Base-by-base conservation (phyloP, 2,888 invertebrate genomes). In the Drosophila nr. perissopoda region DNA sequence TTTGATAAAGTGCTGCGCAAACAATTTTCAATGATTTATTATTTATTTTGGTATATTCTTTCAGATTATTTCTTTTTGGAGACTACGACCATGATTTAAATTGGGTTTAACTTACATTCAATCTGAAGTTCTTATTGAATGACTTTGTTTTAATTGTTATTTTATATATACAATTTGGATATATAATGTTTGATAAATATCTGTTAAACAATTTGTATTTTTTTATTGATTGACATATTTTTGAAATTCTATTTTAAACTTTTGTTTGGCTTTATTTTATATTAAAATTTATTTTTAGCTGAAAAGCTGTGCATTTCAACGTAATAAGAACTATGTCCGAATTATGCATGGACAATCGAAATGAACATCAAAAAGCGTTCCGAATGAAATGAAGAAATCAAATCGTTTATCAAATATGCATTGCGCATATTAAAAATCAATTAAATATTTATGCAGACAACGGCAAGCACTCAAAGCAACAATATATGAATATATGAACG, bases 351-450 rank as follows among this genome's bases (percentile, higher is more conserved):
- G 29, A 42, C 51, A 54, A 40, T 58, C 25, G 40, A 58, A 75
- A 75, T 61, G 57, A 73, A 69, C 56, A 49, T 21, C 34, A 48
- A 40, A 45, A 45, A 16, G 57, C 40, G 51, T 48, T 57, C 48
- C 40, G 25, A 42, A 18, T 36, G 27, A 40, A 45, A 51, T 36
- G 53, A 57, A 56, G 57, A 61, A 71, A 80, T 64, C 67, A 76
- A 76, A 76, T 73, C 60, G 69, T 56, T 71, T 73, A 80, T 87
- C 57, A 89, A 87, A 89, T 75, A 87, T 90, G 76, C 75, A 90
- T 86, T 64, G 60, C 67, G 79, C 87, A 86, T 89, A 85, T 84
- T 85, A 74, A 82, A 85, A 85, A 89, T 82, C 88, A 86, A 90
- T 90, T 86, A 81, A 90, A 86, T 86, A 88, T 90, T 90, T 79